Base-by-base conservation (phyloP, 2,113 vertebrate genomes). In the Phyllopteryx taeniolatus region DNA sequence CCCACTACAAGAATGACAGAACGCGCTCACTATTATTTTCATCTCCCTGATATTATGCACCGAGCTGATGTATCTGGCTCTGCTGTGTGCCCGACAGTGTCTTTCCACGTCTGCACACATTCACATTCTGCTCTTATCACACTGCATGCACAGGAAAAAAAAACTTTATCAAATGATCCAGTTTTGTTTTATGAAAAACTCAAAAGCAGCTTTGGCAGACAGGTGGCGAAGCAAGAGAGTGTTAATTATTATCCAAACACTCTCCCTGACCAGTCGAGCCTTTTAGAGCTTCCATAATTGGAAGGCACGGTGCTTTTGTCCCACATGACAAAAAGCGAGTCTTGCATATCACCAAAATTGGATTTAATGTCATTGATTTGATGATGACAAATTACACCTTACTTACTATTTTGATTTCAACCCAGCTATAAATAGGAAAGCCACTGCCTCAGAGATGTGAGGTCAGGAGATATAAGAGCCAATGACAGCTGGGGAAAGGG, bases 11-110 rank as follows among this genome's bases (percentile, higher is more conserved):
- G 67, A 77, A 63, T 61, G 51, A 7, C 46, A 15, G 68, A 22
- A 12, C 43, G 10, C 44, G n/a, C 22, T 47, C 56, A 11, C 71
- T 62, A 46, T 62, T 57, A 56, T 68, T 76, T 77, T 75, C 70
- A 68, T 79, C 83, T 80, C 68, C 72, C 68, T 73, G 79, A 74
- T 73, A 65, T 68, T 71, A 73, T 73, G 62, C 47, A 57, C 63
- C 4, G 43, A 4, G n/a, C 19, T 31, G 68, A 75, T 78, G 76
- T 66, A 68, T 68, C 72, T 67, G 74, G 53, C 64, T 71, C 60
- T 20, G 31, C 64, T 13, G 31, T 53, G 0, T 49, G 10, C 64
- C 11, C 39, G 9, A 63, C 19, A 43, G 42, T 46, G 63, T 46
- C 42, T 47, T 66, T 47, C 44, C 64, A 27, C 44, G 3, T 17